Conservation (phyloP, 2,888 invertebrate species). For the Gnatocerus cornutus region DNA sequence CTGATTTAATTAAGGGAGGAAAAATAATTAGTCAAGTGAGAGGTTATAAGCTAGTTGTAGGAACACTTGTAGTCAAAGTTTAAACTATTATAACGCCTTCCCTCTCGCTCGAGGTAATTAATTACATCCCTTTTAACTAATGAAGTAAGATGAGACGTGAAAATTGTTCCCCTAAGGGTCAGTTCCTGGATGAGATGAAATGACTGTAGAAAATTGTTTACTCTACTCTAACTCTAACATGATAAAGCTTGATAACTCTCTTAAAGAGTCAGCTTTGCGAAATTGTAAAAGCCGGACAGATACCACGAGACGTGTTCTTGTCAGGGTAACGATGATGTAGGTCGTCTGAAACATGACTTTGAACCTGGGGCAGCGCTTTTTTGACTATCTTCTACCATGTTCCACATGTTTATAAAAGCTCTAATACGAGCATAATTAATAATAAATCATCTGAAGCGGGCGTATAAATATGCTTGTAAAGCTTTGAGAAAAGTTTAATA, state of each 20-base stretch:
- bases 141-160: conserved; percentile 46
- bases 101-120: conserved; percentile 46
- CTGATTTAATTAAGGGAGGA: not conserved
- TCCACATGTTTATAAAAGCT: conserved; percentile 2
- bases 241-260: conserved; percentile 29
- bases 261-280: conserved; percentile 37
- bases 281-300: conserved; percentile 22
- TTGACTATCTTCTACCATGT: not conserved
- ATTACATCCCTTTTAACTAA: conserved; percentile 51
- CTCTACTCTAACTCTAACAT: conserved; percentile 21
- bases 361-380: conserved; percentile 7
- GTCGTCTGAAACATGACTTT: conserved; percentile 18
- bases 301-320: conserved; percentile 24
- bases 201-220: conserved; percentile 12
- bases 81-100: conserved; percentile 41
- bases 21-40: not conserved
- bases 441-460: conserved; percentile 1
- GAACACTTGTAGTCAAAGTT: conserved; percentile 20
- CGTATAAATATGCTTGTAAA: too few species aligned
- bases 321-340: conserved; percentile 34
- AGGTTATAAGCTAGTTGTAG: not conserved
- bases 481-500: too few species aligned
- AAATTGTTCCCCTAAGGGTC: conserved; percentile 45
- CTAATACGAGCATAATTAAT: too few species aligned
- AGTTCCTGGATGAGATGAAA: conserved; percentile 20